Evolutionary conservation across 1,140 invertebrate species (phyloP), one percentile per base, ranked within the genome.

Genomic region (Halesus radiatus): DNA sequence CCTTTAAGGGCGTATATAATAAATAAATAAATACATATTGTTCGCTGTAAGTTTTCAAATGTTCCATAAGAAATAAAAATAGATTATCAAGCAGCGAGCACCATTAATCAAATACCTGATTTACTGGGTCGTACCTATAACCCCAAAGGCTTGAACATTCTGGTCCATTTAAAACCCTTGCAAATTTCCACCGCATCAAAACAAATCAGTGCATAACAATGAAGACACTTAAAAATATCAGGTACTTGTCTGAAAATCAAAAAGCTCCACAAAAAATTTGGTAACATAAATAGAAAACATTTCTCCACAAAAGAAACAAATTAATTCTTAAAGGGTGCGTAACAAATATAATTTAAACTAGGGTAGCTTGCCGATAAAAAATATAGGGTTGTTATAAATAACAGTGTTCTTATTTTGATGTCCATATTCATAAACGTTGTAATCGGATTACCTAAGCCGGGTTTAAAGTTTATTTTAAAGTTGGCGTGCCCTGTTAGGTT

Each of bases 391-490:
- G 76, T 68, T 29, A 54, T 68, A 78, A 78, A 78, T 68, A 78
- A 45, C 10, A 13, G 62, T 54, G 62, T 78, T 78, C 50, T 70
- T 78, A 78, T 70, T 78, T 76, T 68, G 62, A 70, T 26, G 70
- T 29, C 64, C 37, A 26, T 56, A 70, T 78, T 78, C 76, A 70
- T 78, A 70, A 79, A 79, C 75, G 66, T 37, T 6, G 52, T 82
- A 82, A 82, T 76, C 81, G 62, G 76, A 70, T 78, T 78, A 78
- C 20, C 16, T 54, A 54, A 68, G 20, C 64, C 16, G 7, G 76
- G 70, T 79, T 79, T 82, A 79, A 76, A 66, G 70, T 78, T 66
- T 52, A 20, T 70, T 73, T 53, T 74, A 73, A 62, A 52, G 20
- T 20, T 54, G 15, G 53, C 73, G 53, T 60, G 73, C 53, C n/a